These are phyloP conservation scores for Baryphthengus martii DNA, from an alignment of 2,113 vertebrate genomes.

Conservation along the genomic window DNA sequence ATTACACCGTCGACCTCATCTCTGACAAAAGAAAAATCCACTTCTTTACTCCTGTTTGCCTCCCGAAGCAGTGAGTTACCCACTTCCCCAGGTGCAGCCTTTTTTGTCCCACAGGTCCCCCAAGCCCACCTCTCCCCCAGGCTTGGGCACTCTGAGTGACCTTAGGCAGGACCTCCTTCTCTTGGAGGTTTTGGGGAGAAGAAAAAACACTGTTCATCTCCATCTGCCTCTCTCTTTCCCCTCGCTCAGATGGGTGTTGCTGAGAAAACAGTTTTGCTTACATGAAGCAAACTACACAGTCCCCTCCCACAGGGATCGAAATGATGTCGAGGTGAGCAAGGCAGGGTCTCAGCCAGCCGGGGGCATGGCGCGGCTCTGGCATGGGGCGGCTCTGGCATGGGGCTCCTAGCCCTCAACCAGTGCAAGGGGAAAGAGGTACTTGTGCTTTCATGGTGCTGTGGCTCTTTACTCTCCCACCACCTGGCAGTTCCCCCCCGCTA, in stretches of 20 bases:
- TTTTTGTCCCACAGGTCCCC: not conserved
- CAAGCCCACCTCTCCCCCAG: fast-evolving
- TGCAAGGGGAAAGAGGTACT: not conserved
- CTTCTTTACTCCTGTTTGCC: not conserved
- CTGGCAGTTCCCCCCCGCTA: not conserved
- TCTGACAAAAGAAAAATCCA: not conserved
- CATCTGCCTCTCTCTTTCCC: not conserved
- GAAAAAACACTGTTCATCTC: not conserved
- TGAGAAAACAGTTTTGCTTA: not conserved
- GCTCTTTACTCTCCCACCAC: not conserved
- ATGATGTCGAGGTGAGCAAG: fast-evolving
- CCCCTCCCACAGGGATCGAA: fast-evolving
- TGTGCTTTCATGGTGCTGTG: fast-evolving
- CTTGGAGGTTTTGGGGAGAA: not conserved
- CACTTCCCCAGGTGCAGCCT: not conserved
- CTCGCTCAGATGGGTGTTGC: not conserved
- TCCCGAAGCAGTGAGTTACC: not conserved
- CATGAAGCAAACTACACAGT: not conserved
- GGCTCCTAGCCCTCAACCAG: not conserved
- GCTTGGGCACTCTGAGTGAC: not conserved
- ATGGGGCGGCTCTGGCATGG: fast-evolving
- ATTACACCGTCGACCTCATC: not conserved
- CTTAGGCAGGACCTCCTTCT: not conserved
- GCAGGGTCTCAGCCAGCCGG: not conserved
- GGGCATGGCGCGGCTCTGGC: too few species aligned